Evolutionary conservation across 92 coral and sea anemone genomes (phyloP), one percentile per base, ranked within the genome.

Genomic region (Phenganax stokvisi): DNA sequence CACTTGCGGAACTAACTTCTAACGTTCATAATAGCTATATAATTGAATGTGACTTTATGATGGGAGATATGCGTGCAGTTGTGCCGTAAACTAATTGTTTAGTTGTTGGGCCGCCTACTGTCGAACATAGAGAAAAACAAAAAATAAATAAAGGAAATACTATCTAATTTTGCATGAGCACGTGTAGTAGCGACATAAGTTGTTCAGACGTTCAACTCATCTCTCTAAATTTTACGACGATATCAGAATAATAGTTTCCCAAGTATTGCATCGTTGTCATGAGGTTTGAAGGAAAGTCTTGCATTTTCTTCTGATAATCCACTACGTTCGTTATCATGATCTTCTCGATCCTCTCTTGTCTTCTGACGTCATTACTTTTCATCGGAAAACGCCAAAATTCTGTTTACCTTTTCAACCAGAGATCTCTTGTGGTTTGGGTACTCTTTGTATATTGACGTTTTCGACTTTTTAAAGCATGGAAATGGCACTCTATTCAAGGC

Each of bases 341-440:
- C 29, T 71, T 7, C 28, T 71, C 75, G 16, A 53, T 16, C 31
- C 31, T 71, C 13, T 71, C 75, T 12, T 15, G 20, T 15, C 25
- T 53, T 25, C 0, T 8, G n/a, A 5, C 57, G n/a, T 71, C 75
- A 15, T 15, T 55, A 12, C 2, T 31, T 55, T 71, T 53, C 56
- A 20, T 69, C 30, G 31, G 13, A 30, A 30, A 30, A 69, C 56
- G 9, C n/a, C n/a, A 71, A 44, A 37, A 71, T 3, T 44, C 13
- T 10, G 17, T 71, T 71, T 0, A 71, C 0, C 16, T 71, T 71
- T 15, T 69, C 74, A 17, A 16, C 10, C 1, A 13, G n/a, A 6
- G 74, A 30, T 11, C 13, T 51, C 74, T 44, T 44, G 75, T 51
- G 75, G 57, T 71, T 71, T 6, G 75, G 75, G 28, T 31, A 31